Base-by-base conservation (phyloP, 2,888 invertebrate genomes). In the Hirtodrosophila cameraria region DNA sequence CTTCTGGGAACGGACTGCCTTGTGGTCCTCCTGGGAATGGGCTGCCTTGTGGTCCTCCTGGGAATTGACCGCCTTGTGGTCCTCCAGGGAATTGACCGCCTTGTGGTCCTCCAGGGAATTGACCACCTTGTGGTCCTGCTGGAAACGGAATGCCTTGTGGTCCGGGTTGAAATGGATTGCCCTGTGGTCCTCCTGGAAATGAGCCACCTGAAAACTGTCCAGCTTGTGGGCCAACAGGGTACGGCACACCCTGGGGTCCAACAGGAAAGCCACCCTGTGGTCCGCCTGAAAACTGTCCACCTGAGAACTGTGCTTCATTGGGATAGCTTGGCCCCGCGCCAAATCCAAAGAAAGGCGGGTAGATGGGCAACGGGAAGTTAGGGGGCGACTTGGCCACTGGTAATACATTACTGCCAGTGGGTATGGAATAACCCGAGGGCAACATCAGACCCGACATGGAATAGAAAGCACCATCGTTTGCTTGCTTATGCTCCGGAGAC, bases 341-440 rank as follows among this genome's bases (percentile, higher is more conserved):
- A 41, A 82, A 83, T 11, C 86, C 83, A 33, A 69, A 86, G 60
- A 71, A 83, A 2, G 86, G 86, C 18, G 86, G 82, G 15, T 73
- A 82, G 6, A 73, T 77, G 30, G 86, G 86, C 28, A 86, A 48
- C 2, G 77, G 86, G 25, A 86, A 86, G 41, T 75, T 83, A 16
- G 81, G 80, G 3, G 84, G 69, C 7, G 71, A 52, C 25, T 36
- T 48, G 4, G 65, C 43, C 3, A 53, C 36, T 1, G 69, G 65
- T 12, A 41, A 52, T 0, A 72, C 41, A 41, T 80, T 80, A 9
- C 46, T 39, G 1, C 68, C 76, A 0, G 65, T 68, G 3, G 82
- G 75, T 53, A 86, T 62, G 0, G 68, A 50, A 28, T 82, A 82
- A 1, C 82, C 82, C 15, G 68, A 27, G 0, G 82, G 82, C 27